Evolutionary conservation across 2,888 invertebrate genomes (phyloP), one percentile per base, ranked within the genome.

Genomic region (Heliconius ethilla): DNA sequence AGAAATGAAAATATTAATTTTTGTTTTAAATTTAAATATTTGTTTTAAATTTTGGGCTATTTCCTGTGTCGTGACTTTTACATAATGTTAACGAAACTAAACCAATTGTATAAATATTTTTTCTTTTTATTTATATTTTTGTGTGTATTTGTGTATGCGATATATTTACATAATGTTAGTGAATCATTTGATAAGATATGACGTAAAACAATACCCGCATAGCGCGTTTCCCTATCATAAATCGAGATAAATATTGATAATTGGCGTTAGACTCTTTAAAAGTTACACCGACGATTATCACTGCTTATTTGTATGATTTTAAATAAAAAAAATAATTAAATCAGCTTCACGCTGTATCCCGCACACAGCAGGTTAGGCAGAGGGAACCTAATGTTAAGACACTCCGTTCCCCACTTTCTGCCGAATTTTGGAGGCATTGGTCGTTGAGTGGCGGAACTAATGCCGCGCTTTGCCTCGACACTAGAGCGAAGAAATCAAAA

Each of bases 181-280:
- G 40, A 69, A 45, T 67, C 15, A 67, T 25, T 45, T 45, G 69
- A 69, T 69, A 69, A 45, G 45, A 18, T 9, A 45, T 69, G 40
- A 69, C 69, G 69, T 15, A 45, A 45, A 45, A 45, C 25, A 15
- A 25, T 69, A 15, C 25, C 40, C 69, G 69, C 69, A 69, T 69
- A 45, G 69, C 40, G 40, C 40, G 25, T 69, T 69, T 69, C 15
- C 15, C 25, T 69, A 69, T 69, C 15, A 67, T 11, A 22, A 40
- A 67, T 37, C 22, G 11, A n/a, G 11, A 37, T 67, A 25, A 25
- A 67, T 67, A 67, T 33, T 33, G 33, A 66, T 33, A 66, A 66
- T 66, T n/a, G 10, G 10, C 55, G 59, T n/a, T 55, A 55, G 55
- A 55, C 55, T 55, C n/a, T 55, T 22, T 55, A 55, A 7, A n/a